phyloP scores from a whole-genome alignment of 1,140 invertebrate genomes.

The roundworm (Caenorhabditis elegans) region WBcel235 BX284605.5:13995501-13996000 shows the following conservation, averaged over 20 bases:
- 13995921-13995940: background rate
- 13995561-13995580: too few species aligned
- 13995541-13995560: too few species aligned
- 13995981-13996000: background rate
- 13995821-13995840: background rate
- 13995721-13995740: conserved; percentile 35
- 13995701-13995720: conserved; percentile 32
- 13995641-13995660: too few species aligned
- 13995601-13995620: too few species aligned
- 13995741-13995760: conserved; percentile 42
- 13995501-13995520: too few species aligned
- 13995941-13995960: conserved; percentile 40
- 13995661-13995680: too few species aligned
- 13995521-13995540: too few species aligned
- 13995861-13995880: conserved; percentile 21
- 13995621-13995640: too few species aligned
- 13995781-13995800: background rate
- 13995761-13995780: background rate
- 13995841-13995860: background rate
- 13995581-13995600: too few species aligned
- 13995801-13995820: background rate
- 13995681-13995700: background rate
- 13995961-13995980: background rate
- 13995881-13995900: background rate
- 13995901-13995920: background rate